Evolutionary conservation across 2,888 invertebrate species (phyloP), one percentile per base, ranked within the genome.

Genomic region (Parnassius orleans): DNA sequence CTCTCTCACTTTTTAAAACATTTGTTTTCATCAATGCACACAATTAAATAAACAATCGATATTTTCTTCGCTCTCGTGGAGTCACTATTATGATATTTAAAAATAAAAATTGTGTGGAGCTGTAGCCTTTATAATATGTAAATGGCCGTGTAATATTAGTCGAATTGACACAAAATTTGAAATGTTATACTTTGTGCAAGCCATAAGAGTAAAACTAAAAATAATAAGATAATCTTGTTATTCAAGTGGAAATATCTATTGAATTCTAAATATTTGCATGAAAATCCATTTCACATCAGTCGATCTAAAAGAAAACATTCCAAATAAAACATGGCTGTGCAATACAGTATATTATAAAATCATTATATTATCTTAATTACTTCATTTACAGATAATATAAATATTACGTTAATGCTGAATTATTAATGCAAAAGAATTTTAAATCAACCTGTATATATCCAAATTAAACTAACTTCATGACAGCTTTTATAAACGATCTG

Each of bases 401-500:
- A 33, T 33, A 33, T 33, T 33, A 33, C 5, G 33, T 33, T 33
- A 33, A 33, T 33, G 33, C 33, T 7, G 7, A 33, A 33, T 33
- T 33, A 33, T 33, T 33, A 33, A 33, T 7, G 33, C 43, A 33
- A 42, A 58, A 53, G 15, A 47, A 59, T 15, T 12, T 55, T 42
- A 11, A n/a, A 46, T 58, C 33, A 33, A 51, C 41, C 11, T 33
- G 46, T 62, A 51, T 53, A 43, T 43, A 43, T 43, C 10, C 43
- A 43, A 11, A 11, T 43, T 10, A 46, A n/a, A 33, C 15, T 19
- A 11, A 19, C 9, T 57, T 53, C 19, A 9, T 33, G 10, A 10
- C 41, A 2, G 43, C 53, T 24, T 14, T 57, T 57, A 11, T 53
- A 47, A 52, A 56, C 47, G 47, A 47, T n/a, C n/a, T 83, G 79